Conservation (phyloP, 2,113 vertebrate genomes). For the Abramis brama region DNA sequence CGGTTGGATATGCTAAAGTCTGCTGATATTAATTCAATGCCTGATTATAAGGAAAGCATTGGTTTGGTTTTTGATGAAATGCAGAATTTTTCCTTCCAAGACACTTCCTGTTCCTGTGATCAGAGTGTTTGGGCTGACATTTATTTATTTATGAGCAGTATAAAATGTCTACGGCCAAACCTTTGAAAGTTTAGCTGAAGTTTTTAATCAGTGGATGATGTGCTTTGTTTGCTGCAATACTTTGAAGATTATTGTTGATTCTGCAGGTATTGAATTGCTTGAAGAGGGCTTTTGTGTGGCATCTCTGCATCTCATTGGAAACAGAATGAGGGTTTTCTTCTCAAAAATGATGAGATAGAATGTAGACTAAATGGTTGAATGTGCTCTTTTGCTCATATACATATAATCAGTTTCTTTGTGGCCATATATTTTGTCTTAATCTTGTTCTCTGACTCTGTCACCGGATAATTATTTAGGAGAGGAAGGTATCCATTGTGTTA, state of each 20-base stretch:
- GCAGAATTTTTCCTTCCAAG: not conserved
- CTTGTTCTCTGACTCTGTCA: not conserved
- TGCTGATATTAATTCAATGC: not conserved
- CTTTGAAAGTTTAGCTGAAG: not conserved
- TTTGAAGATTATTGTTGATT: conserved; percentile 49
- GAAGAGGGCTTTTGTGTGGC: conserved; percentile 63
- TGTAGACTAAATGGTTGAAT: conserved; percentile 4
- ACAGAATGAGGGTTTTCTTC: conserved; percentile 52
- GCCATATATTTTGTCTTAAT: conserved; percentile 16
- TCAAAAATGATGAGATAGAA: conserved; percentile 58
- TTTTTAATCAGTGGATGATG: conserved; percentile 1
- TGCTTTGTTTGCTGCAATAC: not conserved
- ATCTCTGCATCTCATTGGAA: conserved; percentile 49
- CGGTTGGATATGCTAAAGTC: not conserved
- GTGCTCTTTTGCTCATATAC: not conserved
- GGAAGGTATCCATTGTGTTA: not conserved
- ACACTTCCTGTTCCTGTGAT: not conserved
- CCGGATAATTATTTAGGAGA: conserved; percentile 5
- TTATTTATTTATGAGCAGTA: not conserved
- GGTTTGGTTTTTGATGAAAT: conserved; percentile 9
- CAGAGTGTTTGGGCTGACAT: not conserved
- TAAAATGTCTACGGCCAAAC: conserved; percentile 5
- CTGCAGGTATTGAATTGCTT: conserved; percentile 47
- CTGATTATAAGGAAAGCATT: not conserved
- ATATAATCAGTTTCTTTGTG: not conserved